Percentiles rank a stretch among this genome's conserved stretches.
Evolutionary conservation across 1,140 invertebrate genomes (phyloP).

Genomic region (Chionoecetes opilio): DNA sequence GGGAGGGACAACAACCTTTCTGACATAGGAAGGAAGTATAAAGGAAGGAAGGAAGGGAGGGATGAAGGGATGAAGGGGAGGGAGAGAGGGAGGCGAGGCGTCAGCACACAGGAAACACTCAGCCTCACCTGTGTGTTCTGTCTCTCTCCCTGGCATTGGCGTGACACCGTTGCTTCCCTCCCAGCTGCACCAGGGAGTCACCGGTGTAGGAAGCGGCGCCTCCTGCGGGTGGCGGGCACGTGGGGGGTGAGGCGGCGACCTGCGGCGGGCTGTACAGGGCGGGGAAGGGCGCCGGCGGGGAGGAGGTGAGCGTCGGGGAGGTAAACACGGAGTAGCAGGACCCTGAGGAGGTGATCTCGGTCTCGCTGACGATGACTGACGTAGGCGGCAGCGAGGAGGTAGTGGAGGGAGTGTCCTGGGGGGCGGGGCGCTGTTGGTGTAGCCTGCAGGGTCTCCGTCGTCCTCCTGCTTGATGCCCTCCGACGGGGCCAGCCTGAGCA

Average conservation of each 20-base stretch:
- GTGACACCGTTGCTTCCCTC: slow-evolving; percentile 80
- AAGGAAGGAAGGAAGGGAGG: neutral
- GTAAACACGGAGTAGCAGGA: slow-evolving; percentile 19
- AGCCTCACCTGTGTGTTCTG: slow-evolving; percentile 84
- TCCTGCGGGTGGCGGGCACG: neutral
- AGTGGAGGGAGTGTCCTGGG: neutral
- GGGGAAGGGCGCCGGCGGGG: neutral
- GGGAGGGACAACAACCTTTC: neutral
- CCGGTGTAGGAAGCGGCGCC: slow-evolving; percentile 21
- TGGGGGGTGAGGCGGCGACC: slow-evolving; percentile 2
- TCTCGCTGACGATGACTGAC: neutral
- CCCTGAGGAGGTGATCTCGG: neutral
- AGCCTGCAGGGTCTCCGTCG: slow-evolving; percentile 49
- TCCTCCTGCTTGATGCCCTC: slow-evolving; percentile 71
- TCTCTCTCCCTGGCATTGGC: slow-evolving; percentile 85
- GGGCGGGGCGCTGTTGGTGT: slow-evolving; percentile 43
- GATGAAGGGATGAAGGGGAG: neutral
- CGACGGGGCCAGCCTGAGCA: slow-evolving; percentile 48
- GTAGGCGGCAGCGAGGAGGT: neutral
- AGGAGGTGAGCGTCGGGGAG: slow-evolving; percentile 31
- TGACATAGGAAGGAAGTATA: neutral
- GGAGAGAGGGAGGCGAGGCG: neutral
- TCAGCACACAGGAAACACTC: neutral
- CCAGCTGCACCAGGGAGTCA: slow-evolving; percentile 38
- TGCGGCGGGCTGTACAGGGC: neutral